phyloP scores from a whole-genome alignment of 2,888 invertebrate genomes.

The Corythucha ciliata region DNA sequence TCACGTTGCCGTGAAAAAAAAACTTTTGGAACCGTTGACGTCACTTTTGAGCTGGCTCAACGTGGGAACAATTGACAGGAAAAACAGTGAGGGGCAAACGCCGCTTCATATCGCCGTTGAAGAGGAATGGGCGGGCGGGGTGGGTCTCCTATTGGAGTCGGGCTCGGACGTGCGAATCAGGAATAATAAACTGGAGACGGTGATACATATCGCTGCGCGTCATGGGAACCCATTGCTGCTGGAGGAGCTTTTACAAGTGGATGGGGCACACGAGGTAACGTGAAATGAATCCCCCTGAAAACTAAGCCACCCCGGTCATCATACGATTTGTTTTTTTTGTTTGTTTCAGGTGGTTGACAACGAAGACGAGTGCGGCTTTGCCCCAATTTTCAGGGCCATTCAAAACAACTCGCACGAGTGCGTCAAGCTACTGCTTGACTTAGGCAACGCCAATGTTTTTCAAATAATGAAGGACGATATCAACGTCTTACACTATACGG shows the following conservation, averaged over 20 bases:
- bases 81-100: slow-evolving; percentile 43
- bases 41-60: background rate
- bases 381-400: slow-evolving; percentile 14
- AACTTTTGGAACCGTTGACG: too few relatives aligned
- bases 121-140: slow-evolving; percentile 47
- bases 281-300: background rate
- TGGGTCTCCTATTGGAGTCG: slow-evolving; percentile 46
- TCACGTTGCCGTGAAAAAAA: slow-evolving; percentile 47
- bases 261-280: slow-evolving; percentile 39
- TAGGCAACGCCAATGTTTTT: slow-evolving; percentile 4
- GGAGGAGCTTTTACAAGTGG: slow-evolving; percentile 45
- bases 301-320: background rate
- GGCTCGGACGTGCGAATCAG: slow-evolving; percentile 44
- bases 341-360: slow-evolving; percentile 43
- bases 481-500: slow-evolving; percentile 16
- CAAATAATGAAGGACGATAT: slow-evolving; percentile 5
- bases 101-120: slow-evolving; percentile 48
- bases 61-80: slow-evolving; percentile 42
- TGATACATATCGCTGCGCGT: slow-evolving; percentile 49
- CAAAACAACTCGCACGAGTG: background rate
- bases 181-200: slow-evolving; percentile 41
- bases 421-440: slow-evolving; percentile 5
- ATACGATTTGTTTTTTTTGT: slow-evolving; percentile 1
- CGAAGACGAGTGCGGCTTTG: slow-evolving; percentile 8
- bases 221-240: slow-evolving; percentile 46